Evolutionary conservation across 2,888 invertebrate genomes (phyloP), one percentile per base, ranked within the genome.

Genomic region (Xestia xanthographa): DNA sequence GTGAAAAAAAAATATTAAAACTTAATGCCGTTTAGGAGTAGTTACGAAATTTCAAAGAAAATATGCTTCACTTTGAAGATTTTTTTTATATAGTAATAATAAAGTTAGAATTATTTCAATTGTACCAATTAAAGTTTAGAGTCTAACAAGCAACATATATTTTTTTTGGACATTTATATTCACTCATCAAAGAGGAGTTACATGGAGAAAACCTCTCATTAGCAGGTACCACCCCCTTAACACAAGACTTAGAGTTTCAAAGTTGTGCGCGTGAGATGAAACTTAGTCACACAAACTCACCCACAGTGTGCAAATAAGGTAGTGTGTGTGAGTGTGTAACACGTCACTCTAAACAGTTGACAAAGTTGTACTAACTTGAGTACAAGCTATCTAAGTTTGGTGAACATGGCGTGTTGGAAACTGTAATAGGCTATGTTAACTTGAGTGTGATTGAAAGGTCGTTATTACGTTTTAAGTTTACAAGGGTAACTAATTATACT

Each of bases 271-370:
- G 65, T 48, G 38, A 43, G 60, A 60, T 79, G 74, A 53, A 74
- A 60, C 58, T 70, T 38, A 29, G 69, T 70, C 43, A 11, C 45
- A 65, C 70, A 34, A 70, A 70, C 26, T 79, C 58, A 53, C 58
- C 41, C 58, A 80, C 68, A 56, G 56, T 56, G 41, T 43, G 60
- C 3, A 22, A 45, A n/a, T 38, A 67, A 50, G 45, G 29, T 41
- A 56, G 58, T 53, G 43, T 48, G 34, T 50, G 43, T 48, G 34
- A 45, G 67, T 60, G 29, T 65, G 11, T 48, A n/a, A 70, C 70
- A 34, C 53, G 50, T 65, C 74, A 82, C 53, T 81, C 58, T 74
- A 67, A 72, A 72, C 66, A 50, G 72, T 73, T 82, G 58, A 60
- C 67, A 63, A 82, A 74, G 58, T 82, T 71, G 48, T 77, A 62